Evolutionary conservation across 2,113 vertebrate species (phyloP).

Genomic region (Ifrita kowaldi): DNA sequence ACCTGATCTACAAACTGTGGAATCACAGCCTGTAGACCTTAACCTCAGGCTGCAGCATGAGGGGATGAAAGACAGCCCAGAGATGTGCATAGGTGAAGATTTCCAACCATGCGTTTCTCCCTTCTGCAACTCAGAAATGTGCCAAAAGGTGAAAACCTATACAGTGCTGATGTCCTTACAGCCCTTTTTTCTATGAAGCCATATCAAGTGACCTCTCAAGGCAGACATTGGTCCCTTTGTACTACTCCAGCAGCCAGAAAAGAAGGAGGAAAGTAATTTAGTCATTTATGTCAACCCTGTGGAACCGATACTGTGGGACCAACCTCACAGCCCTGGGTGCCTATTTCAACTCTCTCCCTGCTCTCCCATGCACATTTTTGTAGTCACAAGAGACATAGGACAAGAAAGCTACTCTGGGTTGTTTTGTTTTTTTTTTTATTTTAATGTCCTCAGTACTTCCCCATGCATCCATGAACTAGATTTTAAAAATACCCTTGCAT

Average conservation of each 20-base stretch:
- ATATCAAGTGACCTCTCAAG: background rate
- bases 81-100: fast-evolving
- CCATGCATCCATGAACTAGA: background rate
- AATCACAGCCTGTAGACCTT: background rate
- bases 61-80: background rate
- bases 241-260: background rate
- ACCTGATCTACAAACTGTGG: background rate
- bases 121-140: background rate
- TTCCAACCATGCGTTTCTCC: background rate
- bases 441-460: background rate
- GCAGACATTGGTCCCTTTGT: background rate
- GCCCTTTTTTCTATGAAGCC: background rate
- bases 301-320: background rate
- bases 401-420: background rate
- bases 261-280: background rate
- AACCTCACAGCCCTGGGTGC: background rate
- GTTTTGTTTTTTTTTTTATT: background rate
- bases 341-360: background rate
- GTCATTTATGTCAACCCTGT: background rate
- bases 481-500: background rate
- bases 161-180: background rate
- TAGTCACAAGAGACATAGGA: background rate
- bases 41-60: background rate
- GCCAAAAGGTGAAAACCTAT: background rate
- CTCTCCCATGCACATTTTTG: background rate